A percentile compares a stretch with the other conserved stretches of the same genome.
phyloP scores from a whole-genome alignment of 2,888 invertebrate species.

The Microctonus hyperodae region DNA sequence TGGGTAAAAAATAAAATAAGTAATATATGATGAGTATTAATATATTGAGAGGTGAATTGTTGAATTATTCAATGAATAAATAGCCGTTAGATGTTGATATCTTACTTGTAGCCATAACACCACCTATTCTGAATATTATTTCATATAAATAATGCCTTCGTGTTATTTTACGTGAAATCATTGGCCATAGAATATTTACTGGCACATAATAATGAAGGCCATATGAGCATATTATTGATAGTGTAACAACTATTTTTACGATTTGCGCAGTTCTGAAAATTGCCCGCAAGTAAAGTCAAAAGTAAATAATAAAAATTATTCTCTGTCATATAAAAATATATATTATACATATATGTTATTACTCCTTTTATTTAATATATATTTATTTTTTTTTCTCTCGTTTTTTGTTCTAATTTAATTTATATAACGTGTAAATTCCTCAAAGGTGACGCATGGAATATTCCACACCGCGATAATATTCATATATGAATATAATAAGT shows the following conservation, averaged over 20 bases:
- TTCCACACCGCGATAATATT: slow-evolving; percentile 11
- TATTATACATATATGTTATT: not conserved
- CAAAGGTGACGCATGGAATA: slow-evolving; percentile 22
- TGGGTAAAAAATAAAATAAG: not conserved
- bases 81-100: slow-evolving; percentile 5
- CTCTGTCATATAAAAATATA: not conserved
- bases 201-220: slow-evolving; percentile 73
- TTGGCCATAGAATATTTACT: slow-evolving; percentile 69
- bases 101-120: slow-evolving; percentile 53
- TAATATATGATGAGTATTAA: not conserved
- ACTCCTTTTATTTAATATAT: not conserved
- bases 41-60: not conserved
- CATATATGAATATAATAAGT: not conserved
- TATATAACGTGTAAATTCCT: not conserved
- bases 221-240: slow-evolving; percentile 70
- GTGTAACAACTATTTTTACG: slow-evolving; percentile 67
- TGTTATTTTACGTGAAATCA: slow-evolving; percentile 58
- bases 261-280: slow-evolving; percentile 59
- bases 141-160: slow-evolving; percentile 48
- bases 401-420: not conserved
- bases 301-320: not conserved
- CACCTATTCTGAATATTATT: slow-evolving; percentile 49
- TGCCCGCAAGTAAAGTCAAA: not conserved
- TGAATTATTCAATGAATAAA: slow-evolving; percentile 6
- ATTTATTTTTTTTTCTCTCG: not conserved